Evolutionary conservation across 2,888 invertebrate genomes (phyloP).

Genomic region (Epinotia demarniana): DNA sequence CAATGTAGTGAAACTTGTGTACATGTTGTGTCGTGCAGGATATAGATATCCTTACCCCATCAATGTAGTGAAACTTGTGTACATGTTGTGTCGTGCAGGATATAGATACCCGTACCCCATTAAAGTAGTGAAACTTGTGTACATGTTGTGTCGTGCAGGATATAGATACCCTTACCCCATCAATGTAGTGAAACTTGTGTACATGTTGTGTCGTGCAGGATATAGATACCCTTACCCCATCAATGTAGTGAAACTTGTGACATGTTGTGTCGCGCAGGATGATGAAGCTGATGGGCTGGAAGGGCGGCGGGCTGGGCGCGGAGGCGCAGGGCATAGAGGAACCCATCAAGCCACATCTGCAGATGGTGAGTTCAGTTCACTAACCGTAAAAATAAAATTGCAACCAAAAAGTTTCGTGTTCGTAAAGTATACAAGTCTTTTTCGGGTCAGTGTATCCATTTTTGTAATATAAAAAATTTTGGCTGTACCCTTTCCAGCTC

Average conservation of each 20-base stretch:
- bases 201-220: conserved; percentile 60
- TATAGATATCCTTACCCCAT: conserved; percentile 60
- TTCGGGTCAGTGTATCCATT: too few relatives aligned
- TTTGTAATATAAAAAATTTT: too few relatives aligned
- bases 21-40: conserved; percentile 60
- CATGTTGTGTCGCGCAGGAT: conserved; percentile 69
- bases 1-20: too few relatives aligned
- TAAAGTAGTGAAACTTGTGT: too few relatives aligned
- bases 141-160: conserved; percentile 60
- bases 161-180: conserved; percentile 60
- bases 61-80: too few relatives aligned
- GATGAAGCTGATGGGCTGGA: conserved; percentile 91
- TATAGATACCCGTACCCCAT: conserved; percentile 60
- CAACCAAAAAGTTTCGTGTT: too few relatives aligned
- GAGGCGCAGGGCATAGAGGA: conserved; percentile 87
- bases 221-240: conserved; percentile 60
- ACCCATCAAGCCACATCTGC: conserved; percentile 82
- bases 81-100: conserved; percentile 60
- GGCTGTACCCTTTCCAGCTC: too few relatives aligned
- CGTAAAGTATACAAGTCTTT: too few relatives aligned
- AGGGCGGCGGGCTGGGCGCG: conserved; percentile 89
- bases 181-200: too few relatives aligned
- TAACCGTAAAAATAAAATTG: too few relatives aligned
- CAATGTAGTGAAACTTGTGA: too few relatives aligned
- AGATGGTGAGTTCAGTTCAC: conserved; percentile 77